These are phyloP conservation scores for Sinella curviseta DNA, from an alignment of 1,140 invertebrate genomes.

Conservation along the genomic window DNA sequence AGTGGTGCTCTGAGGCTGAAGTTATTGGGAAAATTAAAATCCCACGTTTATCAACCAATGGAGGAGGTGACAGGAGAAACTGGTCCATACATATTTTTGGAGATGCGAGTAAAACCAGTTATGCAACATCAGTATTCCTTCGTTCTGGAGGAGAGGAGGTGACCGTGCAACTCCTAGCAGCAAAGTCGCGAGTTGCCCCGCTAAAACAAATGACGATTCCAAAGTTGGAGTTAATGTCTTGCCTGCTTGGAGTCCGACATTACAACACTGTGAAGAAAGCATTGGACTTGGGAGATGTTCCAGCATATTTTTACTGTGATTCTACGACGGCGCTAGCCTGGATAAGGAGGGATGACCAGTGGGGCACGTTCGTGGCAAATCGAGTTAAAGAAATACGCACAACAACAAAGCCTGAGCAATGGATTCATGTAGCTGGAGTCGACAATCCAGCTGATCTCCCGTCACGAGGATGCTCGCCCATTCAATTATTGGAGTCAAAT, in stretches of 20 bases:
- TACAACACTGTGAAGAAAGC: too few relatives aligned
- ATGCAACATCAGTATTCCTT: too few relatives aligned
- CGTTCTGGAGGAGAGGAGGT: too few relatives aligned
- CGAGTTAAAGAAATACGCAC: constrained; percentile 39
- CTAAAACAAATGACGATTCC: too few relatives aligned
- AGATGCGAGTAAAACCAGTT: too few relatives aligned
- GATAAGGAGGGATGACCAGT: constrained; percentile 45
- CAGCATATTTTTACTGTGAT: constrained; percentile 49
- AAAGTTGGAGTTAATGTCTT: too few relatives aligned
- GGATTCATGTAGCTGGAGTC: neutral
- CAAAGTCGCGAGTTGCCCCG: too few relatives aligned
- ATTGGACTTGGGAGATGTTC: neutral
- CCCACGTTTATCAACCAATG: constrained; percentile 40
- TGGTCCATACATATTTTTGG: too few relatives aligned
- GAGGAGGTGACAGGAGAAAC: neutral
- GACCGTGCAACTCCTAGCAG: too few relatives aligned
- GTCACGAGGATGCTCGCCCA: neutral
- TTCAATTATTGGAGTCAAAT: neutral
- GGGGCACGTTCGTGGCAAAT: constrained; percentile 45
- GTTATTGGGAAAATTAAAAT: constrained; percentile 45
- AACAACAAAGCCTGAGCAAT: neutral
- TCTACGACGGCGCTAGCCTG: constrained; percentile 50
- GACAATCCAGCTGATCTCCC: constrained; percentile 2
- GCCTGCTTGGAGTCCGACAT: too few relatives aligned
- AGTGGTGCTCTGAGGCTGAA: constrained; percentile 45